Conservation (phyloP, 2,797 vertebrate genomes). For the Garrulus glandarius region DNA sequence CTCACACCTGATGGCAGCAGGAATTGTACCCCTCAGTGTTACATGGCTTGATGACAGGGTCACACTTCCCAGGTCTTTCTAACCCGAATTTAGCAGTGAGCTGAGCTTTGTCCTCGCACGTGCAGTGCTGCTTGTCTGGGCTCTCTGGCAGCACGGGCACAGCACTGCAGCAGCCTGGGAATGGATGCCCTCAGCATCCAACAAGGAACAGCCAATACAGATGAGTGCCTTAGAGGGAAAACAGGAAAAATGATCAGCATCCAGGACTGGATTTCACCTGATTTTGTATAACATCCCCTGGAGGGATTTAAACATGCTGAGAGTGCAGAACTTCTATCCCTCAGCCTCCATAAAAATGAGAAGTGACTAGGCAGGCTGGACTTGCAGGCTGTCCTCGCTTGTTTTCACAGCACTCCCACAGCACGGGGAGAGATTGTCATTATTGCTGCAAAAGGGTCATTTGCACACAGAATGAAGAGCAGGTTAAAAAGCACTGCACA, state of each 20-base stretch:
- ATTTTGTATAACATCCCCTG: background rate
- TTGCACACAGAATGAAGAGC: background rate
- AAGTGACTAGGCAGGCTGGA: background rate
- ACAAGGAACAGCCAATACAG: background rate
- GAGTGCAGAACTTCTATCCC: background rate
- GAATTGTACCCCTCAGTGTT: background rate
- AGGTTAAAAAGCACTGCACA: background rate
- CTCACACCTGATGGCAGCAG: background rate
- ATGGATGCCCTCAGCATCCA: background rate
- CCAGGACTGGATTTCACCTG: background rate
- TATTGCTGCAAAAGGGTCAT: background rate
- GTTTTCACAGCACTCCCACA: background rate
- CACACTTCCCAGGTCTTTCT: background rate
- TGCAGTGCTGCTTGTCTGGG: background rate
- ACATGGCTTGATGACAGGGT: background rate
- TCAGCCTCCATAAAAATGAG: background rate
- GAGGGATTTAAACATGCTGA: background rate
- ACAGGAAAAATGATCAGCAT: background rate
- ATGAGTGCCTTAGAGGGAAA: background rate
- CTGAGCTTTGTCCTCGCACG: background rate
- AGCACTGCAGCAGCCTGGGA: background rate
- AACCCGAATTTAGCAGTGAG: background rate
- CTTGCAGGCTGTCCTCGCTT: background rate
- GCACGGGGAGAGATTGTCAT: background rate
- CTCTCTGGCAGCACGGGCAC: background rate